Conservation (phyloP, 2,113 vertebrate species). For the Campylomormyrus tamandua region DNA sequence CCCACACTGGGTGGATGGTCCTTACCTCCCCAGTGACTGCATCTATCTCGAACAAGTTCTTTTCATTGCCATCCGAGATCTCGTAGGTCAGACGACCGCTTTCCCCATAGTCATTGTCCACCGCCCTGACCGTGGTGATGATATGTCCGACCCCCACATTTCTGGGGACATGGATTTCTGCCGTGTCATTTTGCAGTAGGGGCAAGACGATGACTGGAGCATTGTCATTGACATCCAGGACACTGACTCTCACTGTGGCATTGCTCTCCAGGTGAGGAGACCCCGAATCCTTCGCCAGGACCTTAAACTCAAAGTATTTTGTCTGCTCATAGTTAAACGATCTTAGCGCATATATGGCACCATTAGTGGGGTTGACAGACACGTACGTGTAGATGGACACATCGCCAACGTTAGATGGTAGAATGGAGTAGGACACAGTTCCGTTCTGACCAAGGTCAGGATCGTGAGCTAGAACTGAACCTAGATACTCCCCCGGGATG, state of each 20-base stretch:
- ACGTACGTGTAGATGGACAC: slow-evolving; percentile 96
- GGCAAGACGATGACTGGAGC: slow-evolving; percentile 90
- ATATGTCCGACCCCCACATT: slow-evolving; percentile 92
- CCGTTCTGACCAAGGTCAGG: slow-evolving; percentile 93
- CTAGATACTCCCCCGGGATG: slow-evolving; percentile 92
- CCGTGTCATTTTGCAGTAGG: slow-evolving; percentile 86
- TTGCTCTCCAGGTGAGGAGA: slow-evolving; percentile 93
- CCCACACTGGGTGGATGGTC: slow-evolving; percentile 89
- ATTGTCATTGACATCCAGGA: slow-evolving; percentile 95
- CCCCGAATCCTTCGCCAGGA: slow-evolving; percentile 89
- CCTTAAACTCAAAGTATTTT: slow-evolving; percentile 94
- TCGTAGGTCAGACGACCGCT: slow-evolving; percentile 93
- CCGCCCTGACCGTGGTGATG: slow-evolving; percentile 82
- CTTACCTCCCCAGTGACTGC: slow-evolving; percentile 85
- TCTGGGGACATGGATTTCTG: slow-evolving; percentile 90
- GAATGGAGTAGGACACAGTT: slow-evolving; percentile 89
- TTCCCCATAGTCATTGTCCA: slow-evolving; percentile 94
- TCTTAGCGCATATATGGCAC: slow-evolving; percentile 91
- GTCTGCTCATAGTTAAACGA: slow-evolving; percentile 98
- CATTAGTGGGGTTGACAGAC: slow-evolving; percentile 92
- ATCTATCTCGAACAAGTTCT: slow-evolving; percentile 92
- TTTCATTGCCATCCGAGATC: slow-evolving; percentile 93
- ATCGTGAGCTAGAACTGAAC: slow-evolving; percentile 89
- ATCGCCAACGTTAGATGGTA: slow-evolving; percentile 88
- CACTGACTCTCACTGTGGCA: slow-evolving; percentile 81